phyloP scores from a whole-genome alignment of 2,113 vertebrate species.

The Malaclemys terrapin region DNA sequence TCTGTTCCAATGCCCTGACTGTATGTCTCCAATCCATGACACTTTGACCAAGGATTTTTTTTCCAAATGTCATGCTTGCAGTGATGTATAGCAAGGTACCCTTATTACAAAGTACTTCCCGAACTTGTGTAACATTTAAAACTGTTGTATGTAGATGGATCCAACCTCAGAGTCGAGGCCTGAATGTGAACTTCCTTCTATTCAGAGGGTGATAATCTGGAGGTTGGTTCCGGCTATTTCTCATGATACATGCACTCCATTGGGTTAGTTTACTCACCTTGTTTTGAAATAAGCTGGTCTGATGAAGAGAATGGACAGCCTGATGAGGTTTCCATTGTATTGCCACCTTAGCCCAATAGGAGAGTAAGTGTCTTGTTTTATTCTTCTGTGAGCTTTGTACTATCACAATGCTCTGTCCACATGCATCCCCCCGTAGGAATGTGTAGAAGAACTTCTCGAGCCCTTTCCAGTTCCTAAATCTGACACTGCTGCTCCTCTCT shows the following conservation, averaged over 20 bases:
- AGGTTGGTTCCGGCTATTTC: background rate
- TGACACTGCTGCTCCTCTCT: conserved; percentile 3
- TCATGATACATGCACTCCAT: accelerated
- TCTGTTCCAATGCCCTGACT: background rate
- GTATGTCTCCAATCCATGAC: background rate
- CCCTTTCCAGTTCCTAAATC: conserved; percentile 60
- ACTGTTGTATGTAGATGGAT: background rate
- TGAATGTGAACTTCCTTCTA: background rate
- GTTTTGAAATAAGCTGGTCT: background rate
- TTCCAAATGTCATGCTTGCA: background rate
- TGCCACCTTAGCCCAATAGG: background rate
- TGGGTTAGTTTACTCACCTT: accelerated
- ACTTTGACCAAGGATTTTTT: background rate
- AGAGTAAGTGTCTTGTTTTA: background rate
- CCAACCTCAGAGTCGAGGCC: background rate
- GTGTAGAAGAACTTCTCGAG: conserved; percentile 69
- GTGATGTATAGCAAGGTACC: background rate
- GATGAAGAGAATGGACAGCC: background rate
- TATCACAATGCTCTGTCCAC: conserved; percentile 44
- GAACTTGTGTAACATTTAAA: accelerated
- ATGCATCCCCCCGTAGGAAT: conserved; percentile 31
- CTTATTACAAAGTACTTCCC: background rate
- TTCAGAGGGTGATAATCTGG: background rate
- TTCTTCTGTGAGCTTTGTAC: conserved; percentile 15
- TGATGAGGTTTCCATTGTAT: background rate